These are phyloP conservation scores for Miniopterus natalensis DNA, from an alignment of 2,113 vertebrate species.

Conservation along the genomic window DNA sequence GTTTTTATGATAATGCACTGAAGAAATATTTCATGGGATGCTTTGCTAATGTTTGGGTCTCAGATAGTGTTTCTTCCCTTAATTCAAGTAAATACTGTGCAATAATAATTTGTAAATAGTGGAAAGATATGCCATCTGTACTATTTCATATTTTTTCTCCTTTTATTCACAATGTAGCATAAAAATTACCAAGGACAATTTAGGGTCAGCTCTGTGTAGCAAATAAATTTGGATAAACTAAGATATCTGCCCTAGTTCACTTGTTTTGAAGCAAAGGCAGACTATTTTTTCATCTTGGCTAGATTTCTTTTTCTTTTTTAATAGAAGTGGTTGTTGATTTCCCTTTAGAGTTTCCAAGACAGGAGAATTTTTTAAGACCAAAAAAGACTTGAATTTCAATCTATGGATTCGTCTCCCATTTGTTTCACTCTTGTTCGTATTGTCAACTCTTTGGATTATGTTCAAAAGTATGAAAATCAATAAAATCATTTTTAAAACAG, in stretches of 20 bases:
- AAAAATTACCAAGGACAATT: not conserved
- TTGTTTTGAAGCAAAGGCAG: not conserved
- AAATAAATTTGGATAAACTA: not conserved
- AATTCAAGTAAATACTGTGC: not conserved
- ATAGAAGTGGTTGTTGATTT: not conserved
- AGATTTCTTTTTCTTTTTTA: slow-evolving; percentile 3
- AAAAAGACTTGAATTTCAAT: not conserved
- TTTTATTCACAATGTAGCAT: not conserved
- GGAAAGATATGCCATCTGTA: not conserved
- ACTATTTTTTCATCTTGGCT: not conserved
- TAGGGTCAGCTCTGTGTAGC: not conserved
- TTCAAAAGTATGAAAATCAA: not conserved
- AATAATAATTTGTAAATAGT: not conserved
- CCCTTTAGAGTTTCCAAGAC: not conserved
- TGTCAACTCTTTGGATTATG: not conserved
- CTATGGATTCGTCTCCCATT: not conserved
- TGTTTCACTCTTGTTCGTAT: not conserved
- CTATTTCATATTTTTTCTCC: not conserved
- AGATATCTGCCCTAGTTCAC: not conserved
- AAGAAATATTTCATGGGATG: not conserved
- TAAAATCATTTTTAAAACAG: not conserved
- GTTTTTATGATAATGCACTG: not conserved
- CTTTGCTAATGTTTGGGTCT: not conserved
- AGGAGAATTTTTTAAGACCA: not conserved
- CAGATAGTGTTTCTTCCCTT: not conserved